Conservation (phyloP, 2,113 vertebrate genomes). For the Spilogale gracilis region DNA sequence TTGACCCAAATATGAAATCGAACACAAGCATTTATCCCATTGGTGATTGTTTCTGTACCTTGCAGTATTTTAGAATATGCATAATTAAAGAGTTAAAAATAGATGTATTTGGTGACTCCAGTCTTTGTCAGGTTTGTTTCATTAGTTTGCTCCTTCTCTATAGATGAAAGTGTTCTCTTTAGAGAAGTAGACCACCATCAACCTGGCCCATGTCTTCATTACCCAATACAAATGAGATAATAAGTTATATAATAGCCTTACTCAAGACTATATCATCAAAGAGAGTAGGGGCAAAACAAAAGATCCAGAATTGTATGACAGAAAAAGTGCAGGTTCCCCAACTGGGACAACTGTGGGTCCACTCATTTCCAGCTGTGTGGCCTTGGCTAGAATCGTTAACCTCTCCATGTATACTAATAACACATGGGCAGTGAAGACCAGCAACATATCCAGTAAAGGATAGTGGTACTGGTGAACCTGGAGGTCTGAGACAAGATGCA, state of each 20-base stretch:
- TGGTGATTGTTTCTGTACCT: not conserved
- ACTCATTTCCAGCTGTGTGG: not conserved
- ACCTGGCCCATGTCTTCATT: not conserved
- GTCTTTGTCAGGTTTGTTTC: not conserved
- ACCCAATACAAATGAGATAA: not conserved
- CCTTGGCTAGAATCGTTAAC: not conserved
- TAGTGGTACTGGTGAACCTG: not conserved
- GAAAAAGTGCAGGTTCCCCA: not conserved
- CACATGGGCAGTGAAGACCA: not conserved
- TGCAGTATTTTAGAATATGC: not conserved
- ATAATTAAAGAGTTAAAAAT: not conserved
- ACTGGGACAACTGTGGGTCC: not conserved
- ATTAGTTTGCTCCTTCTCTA: not conserved
- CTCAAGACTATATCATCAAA: not conserved
- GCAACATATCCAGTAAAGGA: not conserved
- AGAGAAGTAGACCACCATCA: not conserved
- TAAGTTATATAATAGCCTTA: not conserved
- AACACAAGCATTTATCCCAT: not conserved
- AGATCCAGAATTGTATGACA: not conserved
- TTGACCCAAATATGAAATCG: conserved; percentile 10
- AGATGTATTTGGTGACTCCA: not conserved
- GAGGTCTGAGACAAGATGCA: not conserved
- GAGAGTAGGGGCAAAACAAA: not conserved
- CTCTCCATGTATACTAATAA: not conserved
- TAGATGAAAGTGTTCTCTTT: not conserved